Percentiles rank a stretch among this genome's conserved stretches.
Evolutionary conservation across 2,113 vertebrate genomes (phyloP).

Genomic region (Oryctolagus cuniculus): mOryCun1.1 NC_091436.1:138930501-138931000

Average conservation of each 20-base stretch:
- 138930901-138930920: neutral
- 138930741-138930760: neutral
- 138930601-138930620: neutral
- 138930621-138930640: neutral
- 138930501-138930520: too few species aligned
- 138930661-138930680: neutral
- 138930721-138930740: neutral
- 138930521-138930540: too few species aligned
- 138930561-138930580: neutral
- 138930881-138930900: neutral
- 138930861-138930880: constrained; percentile 86
- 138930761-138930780: constrained; percentile 17
- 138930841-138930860: constrained; percentile 92
- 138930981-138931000: neutral
- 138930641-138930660: neutral
- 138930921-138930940: constrained; percentile 31
- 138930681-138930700: neutral
- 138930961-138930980: neutral
- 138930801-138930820: constrained; percentile 93
- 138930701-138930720: neutral
- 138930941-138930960: neutral
- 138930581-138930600: constrained; percentile 17
- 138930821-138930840: constrained; percentile 94
- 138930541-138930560: too few species aligned
- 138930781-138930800: constrained; percentile 93